Evolutionary conservation across 2,797 vertebrate genomes (phyloP), one percentile per base, ranked within the genome.

Genomic region (Enteromius unitaeniatus): DNA sequence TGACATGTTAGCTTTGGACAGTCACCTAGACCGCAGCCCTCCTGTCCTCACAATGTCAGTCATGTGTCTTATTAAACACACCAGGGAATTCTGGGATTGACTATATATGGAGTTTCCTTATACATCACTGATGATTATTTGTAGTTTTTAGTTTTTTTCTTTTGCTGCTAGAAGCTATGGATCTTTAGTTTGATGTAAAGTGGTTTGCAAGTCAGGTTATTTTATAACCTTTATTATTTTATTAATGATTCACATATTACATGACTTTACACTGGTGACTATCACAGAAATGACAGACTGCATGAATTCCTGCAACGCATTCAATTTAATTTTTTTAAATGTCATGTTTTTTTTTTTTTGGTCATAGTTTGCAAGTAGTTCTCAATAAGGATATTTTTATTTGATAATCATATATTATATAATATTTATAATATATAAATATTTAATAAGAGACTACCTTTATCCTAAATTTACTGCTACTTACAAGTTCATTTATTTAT

Each of bases 41-140:
- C 21, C 78, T 85, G 70, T 85, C 60, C 34, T 83, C 76, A 78
- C 65, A 85, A 47, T 53, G 64, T 76, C 49, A 45, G 68, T 47
- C 34, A 69, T 31, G 74, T 40, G 73, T 76, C 84, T 68, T 15
- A 34, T 51, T 14, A 53, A 42, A 23, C 14, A 65, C 75, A 42
- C 51, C 17, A 76, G 79, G n/a, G 51, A n/a, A 55, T 53, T 68
- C 58, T 68, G 4, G 26, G 34, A 47, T 76, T 26, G 51, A 10
- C 23, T 23, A 45, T 58, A 68, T 58, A 28, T 76, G 55, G 49
- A 51, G 23, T 51, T 28, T 55, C 23, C 23, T 55, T 19, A 65
- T 49, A 2, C 55, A 51, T 11, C 31, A 31, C 68, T 15, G 15
- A 70, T 84, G 31, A 58, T 28, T 9, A 64, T 60, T 78, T 78